Evolutionary conservation across 1,140 invertebrate genomes (phyloP), one percentile per base, ranked within the genome.

Genomic region (Coptotermes formosanus): DNA sequence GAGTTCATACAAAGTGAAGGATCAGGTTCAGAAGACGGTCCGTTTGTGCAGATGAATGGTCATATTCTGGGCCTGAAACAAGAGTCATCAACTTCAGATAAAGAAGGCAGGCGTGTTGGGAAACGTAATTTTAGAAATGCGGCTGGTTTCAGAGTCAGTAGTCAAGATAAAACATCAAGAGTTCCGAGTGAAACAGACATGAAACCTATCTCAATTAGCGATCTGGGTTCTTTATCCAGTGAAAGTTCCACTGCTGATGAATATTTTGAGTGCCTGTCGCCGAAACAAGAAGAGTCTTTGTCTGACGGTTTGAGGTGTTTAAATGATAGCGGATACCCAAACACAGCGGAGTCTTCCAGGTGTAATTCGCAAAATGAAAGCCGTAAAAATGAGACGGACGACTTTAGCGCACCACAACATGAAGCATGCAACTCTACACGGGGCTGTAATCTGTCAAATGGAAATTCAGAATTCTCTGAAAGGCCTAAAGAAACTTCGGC

Each of bases 341-440:
- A n/a, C 64, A 75, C 25, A 0, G 64, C 64, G 4, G 64, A 75
- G 64, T 75, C 64, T 75, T 75, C 64, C 64, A 75, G 25, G n/a
- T 75, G 64, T 14, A 75, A 75, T 75, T 75, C 64, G n/a, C 64
- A 75, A n/a, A 75, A 75, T 30, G 64, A 75, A 75, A 75, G 8
- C 64, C n/a, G n/a, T 30, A 0, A 75, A 11, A 75, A 8, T n/a
- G 64, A 75, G 30, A 75, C 64, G 7, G 30, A 25, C n/a, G n/a
- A 75, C n/a, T 75, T 3, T 14, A 16, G 6, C 64, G 1, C 64
- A 16, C n/a, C 9, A 3, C 64, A 30, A 25, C 2, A 75, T 75
- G 9, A 75, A n/a, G 64, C 1, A 1, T n/a, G 25, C 25, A 75
- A 16, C 64, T 25, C 25, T 75, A 8, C n/a, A 9, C 25, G 30